Evolutionary conservation across 2,797 vertebrate genomes (phyloP).

Genomic region (Xiphorhynchus erythropygius): DNA sequence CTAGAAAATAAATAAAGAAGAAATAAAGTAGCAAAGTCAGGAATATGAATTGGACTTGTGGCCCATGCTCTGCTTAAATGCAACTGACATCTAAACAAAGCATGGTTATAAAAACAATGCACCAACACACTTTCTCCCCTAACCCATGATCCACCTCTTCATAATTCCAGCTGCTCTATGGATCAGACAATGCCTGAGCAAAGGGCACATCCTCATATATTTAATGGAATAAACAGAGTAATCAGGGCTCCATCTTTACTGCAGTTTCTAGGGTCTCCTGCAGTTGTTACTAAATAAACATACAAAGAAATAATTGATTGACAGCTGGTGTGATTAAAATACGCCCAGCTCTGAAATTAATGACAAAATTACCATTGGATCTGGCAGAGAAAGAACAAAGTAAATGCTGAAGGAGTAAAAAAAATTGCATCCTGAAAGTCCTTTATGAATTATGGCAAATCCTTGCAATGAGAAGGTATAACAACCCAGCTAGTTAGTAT

Average conservation of each 20-base stretch:
- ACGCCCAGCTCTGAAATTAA: neutral
- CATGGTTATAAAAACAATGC: neutral
- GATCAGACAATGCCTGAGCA: neutral
- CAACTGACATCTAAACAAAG: neutral
- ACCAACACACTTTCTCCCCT: neutral
- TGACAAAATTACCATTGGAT: neutral
- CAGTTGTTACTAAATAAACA: constrained; percentile 56
- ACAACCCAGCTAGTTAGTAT: neutral
- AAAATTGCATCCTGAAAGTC: neutral
- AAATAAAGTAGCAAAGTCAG: neutral
- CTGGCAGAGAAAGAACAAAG: neutral
- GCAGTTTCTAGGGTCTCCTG: constrained; percentile 2
- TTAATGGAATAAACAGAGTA: neutral
- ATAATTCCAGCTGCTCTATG: neutral
- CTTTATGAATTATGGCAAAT: neutral
- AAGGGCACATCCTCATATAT: neutral
- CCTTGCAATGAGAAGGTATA: neutral
- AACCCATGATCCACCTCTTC: neutral
- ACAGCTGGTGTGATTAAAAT: constrained; percentile 20
- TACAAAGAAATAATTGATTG: constrained; percentile 13
- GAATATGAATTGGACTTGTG: neutral
- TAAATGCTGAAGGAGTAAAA: neutral
- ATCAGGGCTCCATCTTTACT: neutral
- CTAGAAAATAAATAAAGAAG: neutral
- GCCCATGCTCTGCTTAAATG: neutral